Conservation (phyloP, 2,113 vertebrate genomes). For the Microcebus lehilahytsara region DNA sequence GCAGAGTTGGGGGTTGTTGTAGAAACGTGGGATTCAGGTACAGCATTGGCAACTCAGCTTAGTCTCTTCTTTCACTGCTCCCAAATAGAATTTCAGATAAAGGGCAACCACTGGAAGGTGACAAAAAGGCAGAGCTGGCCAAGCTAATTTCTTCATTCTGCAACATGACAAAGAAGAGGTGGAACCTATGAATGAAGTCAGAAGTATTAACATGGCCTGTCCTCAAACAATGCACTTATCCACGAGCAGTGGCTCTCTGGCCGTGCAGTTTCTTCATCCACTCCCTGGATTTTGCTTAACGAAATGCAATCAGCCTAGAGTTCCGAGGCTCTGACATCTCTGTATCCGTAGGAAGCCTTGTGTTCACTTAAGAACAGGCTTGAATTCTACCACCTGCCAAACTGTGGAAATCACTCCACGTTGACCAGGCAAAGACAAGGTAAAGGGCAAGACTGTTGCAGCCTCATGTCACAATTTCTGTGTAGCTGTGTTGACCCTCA, state of each 20-base stretch:
- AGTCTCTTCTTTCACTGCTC: not conserved
- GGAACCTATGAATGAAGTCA: not conserved
- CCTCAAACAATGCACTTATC: not conserved
- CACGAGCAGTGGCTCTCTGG: no score
- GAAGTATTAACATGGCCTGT: not conserved
- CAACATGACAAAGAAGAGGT: not conserved
- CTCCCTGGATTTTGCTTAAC: not conserved
- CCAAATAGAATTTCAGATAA: not conserved
- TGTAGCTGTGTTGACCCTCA: not conserved
- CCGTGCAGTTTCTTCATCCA: not conserved
- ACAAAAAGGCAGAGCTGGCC: not conserved
- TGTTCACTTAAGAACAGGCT: not conserved
- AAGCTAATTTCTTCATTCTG: not conserved
- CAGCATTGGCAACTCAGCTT: not conserved
- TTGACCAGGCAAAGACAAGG: not conserved
- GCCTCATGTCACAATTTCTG: not conserved
- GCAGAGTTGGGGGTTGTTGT: not conserved
- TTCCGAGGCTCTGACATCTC: not conserved
- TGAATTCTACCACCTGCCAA: not conserved
- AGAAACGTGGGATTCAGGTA: not conserved
- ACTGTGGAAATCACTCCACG: no score
- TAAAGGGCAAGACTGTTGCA: not conserved
- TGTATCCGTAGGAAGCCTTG: not conserved
- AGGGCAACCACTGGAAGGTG: not conserved
- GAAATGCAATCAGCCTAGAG: not conserved